These are phyloP conservation scores for Bombus huntii DNA, from an alignment of 1,140 invertebrate genomes.

Conservation along the genomic window DNA sequence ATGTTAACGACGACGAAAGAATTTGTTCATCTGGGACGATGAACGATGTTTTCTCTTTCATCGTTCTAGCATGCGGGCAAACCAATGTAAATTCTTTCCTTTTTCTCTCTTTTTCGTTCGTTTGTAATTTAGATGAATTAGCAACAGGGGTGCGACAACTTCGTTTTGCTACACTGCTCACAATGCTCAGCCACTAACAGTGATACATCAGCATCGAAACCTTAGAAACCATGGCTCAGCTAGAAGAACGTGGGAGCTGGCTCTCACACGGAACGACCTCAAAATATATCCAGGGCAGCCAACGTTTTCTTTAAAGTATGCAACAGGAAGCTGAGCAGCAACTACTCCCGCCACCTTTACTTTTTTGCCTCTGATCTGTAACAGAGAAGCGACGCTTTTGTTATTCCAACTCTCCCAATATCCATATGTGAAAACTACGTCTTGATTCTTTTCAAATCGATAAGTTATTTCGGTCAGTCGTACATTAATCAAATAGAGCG, in stretches of 20 bases:
- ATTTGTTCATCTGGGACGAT: constrained; percentile 32
- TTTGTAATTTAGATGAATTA: background rate
- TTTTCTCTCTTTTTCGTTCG: background rate
- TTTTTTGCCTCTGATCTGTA: constrained; percentile 97
- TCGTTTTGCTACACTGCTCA: constrained; percentile 73
- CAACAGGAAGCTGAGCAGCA: constrained; percentile 95
- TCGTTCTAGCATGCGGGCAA: background rate
- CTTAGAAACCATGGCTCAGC: constrained; percentile 79
- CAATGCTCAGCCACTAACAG: constrained; percentile 78
- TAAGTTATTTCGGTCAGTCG: background rate
- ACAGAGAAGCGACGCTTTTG: constrained; percentile 73
- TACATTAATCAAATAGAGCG: background rate
- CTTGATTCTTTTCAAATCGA: background rate
- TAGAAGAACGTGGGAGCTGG: constrained; percentile 69
- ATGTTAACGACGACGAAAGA: background rate
- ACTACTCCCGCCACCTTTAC: constrained; percentile 95
- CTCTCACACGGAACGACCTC: constrained; percentile 68
- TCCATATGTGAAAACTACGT: no score
- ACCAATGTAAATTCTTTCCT: background rate
- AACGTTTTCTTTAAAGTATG: constrained; percentile 89
- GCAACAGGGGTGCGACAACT: background rate
- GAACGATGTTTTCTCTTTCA: background rate
- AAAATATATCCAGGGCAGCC: constrained; percentile 73
- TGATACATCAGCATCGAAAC: constrained; percentile 80
- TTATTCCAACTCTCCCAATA: background rate